phyloP scores from a whole-genome alignment of 1,140 invertebrate species.

The Philotrypesis tridentata region DNA sequence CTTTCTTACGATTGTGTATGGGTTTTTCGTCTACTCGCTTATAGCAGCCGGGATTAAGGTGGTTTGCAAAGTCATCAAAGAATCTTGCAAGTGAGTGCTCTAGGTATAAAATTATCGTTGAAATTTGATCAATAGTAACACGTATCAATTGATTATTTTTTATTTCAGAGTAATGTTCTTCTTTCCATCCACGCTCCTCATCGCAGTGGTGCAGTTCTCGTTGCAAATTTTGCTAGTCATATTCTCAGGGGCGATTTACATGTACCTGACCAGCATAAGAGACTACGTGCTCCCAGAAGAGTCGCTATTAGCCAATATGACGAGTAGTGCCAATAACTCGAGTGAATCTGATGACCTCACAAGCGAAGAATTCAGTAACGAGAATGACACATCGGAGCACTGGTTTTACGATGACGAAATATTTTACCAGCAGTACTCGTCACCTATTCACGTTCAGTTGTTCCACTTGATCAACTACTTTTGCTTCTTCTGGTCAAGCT shows the following conservation, averaged over 20 bases:
- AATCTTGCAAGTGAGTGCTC: slow-evolving; percentile 28
- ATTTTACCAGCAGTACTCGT: neutral
- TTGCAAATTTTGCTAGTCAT: neutral
- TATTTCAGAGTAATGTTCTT: slow-evolving; percentile 26
- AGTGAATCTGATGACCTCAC: neutral
- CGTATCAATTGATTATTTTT: neutral
- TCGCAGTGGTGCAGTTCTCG: neutral
- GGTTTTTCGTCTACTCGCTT: neutral
- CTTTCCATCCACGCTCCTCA: slow-evolving; percentile 3
- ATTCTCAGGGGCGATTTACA: neutral
- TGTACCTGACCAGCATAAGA: neutral
- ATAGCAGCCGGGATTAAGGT: neutral
- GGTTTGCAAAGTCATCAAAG: slow-evolving; percentile 18
- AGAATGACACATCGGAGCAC: neutral
- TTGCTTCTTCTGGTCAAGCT: slow-evolving; percentile 12
- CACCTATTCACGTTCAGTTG: neutral
- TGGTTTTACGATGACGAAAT: neutral
- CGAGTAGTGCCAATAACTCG: too few species aligned
- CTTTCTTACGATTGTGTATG: neutral
- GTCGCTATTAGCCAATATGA: too few species aligned
- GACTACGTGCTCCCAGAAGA: neutral
- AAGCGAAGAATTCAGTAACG: neutral
- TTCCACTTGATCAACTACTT: slow-evolving; percentile 1
- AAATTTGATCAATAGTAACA: too few species aligned
- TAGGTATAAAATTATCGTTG: neutral